Base-by-base conservation (phyloP, 2,797 vertebrate species). In the Cirrhinus mrigala region DNA sequence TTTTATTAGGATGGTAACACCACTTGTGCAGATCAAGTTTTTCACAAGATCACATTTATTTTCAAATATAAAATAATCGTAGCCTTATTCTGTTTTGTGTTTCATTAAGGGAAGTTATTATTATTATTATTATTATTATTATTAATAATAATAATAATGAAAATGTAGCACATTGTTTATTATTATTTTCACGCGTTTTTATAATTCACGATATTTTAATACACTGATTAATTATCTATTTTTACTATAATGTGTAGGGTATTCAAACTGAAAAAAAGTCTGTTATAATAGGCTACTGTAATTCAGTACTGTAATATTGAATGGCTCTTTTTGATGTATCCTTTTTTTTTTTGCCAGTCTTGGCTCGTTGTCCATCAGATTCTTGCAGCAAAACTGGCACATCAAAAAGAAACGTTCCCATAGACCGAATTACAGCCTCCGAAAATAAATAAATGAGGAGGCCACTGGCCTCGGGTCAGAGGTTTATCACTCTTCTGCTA, bases 401-500 rank as follows among this genome's bases (percentile, higher is more conserved):
- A 85, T 85, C 77, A 87, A 80, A 83, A 84, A 79, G 82, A 73
- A 46, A 82, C n/a, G 76, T 75, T 87, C 86, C 58, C 54, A 80
- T 79, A 75, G 71, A 74, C 84, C 84, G 68, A 85, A 89, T 84
- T 91, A 80, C 84, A 85, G 77, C 69, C 84, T 85, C 68, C 75
- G 84, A 85, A 79, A 91, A 92, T 92, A 91, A 93, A 90, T 87
- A 85, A 90, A 91, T 90, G 91, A 89, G 69, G 79, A 85, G 88
- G 88, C 69, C 82, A 86, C 79, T 93, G 91, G 92, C 91, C 90
- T 46, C 66, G 75, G 91, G 92, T 92, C 92, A 92, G 40, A 82
- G 40, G 88, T 92, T 90, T 93, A 93, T 94, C 90, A 91, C 90
- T 50, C 56, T 71, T 85, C 90, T 89, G 90, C 85, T 80, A 89